phyloP scores from a whole-genome alignment of 2,113 vertebrate genomes.

The Crypturellus undulatus region DNA sequence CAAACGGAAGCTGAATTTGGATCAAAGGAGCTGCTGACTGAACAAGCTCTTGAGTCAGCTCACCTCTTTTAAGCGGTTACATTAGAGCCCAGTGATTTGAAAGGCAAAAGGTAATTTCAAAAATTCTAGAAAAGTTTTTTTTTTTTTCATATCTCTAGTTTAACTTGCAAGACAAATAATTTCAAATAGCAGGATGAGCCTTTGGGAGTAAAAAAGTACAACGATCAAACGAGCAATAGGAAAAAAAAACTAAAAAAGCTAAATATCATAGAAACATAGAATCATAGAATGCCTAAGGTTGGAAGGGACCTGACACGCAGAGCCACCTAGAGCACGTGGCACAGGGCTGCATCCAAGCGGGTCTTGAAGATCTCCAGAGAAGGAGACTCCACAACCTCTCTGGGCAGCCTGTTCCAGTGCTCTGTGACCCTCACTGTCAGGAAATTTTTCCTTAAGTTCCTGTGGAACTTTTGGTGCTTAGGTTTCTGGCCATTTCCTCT shows the following conservation, averaged over 20 bases:
- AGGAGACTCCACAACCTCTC: no score
- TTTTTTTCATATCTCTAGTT: not conserved
- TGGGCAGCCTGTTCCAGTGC: no score
- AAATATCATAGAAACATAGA: no score
- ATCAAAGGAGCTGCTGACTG: slow-evolving; percentile 5
- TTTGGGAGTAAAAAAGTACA: not conserved
- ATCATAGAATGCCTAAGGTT: no score
- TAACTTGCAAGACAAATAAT: slow-evolving; percentile 32
- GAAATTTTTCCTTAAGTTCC: no score
- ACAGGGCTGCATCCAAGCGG: no score
- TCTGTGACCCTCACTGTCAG: no score
- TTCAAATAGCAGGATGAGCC: not conserved
- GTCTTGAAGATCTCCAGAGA: no score
- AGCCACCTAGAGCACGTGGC: no score
- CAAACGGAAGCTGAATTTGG: slow-evolving; percentile 31
- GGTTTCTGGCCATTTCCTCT: no score
- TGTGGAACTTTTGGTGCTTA: no score
- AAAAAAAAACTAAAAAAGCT: not conserved
- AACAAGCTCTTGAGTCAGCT: slow-evolving; percentile 45
- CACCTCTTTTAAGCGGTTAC: not conserved
- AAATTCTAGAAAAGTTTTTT: not conserved
- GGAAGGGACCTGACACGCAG: no score
- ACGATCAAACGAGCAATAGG: not conserved
- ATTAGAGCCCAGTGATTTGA: not conserved
- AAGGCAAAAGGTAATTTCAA: slow-evolving; percentile 24